Percentiles rank a stretch among this genome's conserved stretches.
phyloP scores from a whole-genome alignment of 2,113 vertebrate genomes.

The Corythornis vintsioides region DNA sequence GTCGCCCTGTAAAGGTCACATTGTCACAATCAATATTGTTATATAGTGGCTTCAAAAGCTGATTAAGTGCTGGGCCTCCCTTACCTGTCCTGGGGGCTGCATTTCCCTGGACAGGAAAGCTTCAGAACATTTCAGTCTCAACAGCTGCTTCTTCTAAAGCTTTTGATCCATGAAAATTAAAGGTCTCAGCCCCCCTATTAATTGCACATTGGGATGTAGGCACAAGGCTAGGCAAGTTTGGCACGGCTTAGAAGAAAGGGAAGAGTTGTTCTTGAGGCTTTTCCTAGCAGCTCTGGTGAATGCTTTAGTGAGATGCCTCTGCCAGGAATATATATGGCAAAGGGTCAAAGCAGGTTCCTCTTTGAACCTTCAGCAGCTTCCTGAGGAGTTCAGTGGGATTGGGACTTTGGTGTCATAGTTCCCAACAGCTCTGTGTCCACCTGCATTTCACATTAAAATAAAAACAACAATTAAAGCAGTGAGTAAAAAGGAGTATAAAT shows the following conservation, averaged over 20 bases:
- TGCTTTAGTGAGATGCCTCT: neutral
- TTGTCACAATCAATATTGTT: neutral
- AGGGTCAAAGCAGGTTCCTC: neutral
- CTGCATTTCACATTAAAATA: neutral
- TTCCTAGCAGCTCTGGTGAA: neutral
- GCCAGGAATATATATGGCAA: fast-evolving
- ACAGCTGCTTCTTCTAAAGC: neutral
- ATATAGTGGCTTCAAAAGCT: neutral
- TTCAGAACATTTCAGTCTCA: neutral
- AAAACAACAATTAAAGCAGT: fast-evolving
- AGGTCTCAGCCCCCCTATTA: neutral
- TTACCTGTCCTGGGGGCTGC: conserved; percentile 20
- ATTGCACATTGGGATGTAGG: neutral
- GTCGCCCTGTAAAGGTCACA: neutral
- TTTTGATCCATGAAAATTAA: conserved; percentile 46
- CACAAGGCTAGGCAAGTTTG: neutral
- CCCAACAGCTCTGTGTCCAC: neutral
- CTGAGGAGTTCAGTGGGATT: neutral
- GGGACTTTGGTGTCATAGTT: neutral
- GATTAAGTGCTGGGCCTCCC: neutral
- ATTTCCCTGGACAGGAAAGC: neutral
- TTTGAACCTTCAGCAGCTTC: neutral
- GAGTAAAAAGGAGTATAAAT: neutral
- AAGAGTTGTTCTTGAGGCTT: neutral
- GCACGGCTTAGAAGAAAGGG: neutral